Evolutionary conservation across 2,797 vertebrate genomes (phyloP), one percentile per base, ranked within the genome.

Genomic region (Jordanella pulchra): DNA sequence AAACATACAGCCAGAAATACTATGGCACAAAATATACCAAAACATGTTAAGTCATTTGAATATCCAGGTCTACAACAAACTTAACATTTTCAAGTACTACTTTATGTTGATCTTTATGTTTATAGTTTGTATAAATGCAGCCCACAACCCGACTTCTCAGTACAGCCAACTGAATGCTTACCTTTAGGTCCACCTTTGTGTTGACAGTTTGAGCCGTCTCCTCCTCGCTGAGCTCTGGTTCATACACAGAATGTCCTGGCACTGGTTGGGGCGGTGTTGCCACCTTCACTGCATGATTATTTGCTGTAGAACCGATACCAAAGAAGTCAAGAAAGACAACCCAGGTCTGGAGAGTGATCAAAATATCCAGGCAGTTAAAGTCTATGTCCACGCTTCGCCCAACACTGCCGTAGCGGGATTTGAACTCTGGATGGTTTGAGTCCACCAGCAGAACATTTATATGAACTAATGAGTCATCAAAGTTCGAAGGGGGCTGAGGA

Each of bases 311-410:
- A 69, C 98, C 98, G 63, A 99, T 98, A 18, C 97, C 95, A 90
- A 99, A 99, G 86, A 99, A 99, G 90, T 99, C 98, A 65, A 99
- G 89, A 75, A 99, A 99, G 67, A 99, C 96, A 1, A 99, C 98
- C 98, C 98, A 99, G 25, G 98, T 99, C 84, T 99, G 98, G 69
- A 99, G 91, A 0, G 98, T 98, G 85, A 99, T 96, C 83, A 99
- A 89, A 51, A 99, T 95, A 53, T 99, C 98, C 74, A 99, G 87
- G 88, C 98, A 99, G 92, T 99, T 99, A 82, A 99, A 99, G 90
- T 99, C 98, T 13, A 99, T 94, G 7, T 99, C 97, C 51, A 99
- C 91, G 2, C 94, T 97, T 65, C 97, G 95, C 58, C 96, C 95
- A 58, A 99, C 90, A n/a, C 92, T 84, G 60, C 91, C 95, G 17